These are phyloP conservation scores for Falco novaeseelandiae DNA, from an alignment of 2,797 vertebrate genomes.

Conservation along the genomic window DNA sequence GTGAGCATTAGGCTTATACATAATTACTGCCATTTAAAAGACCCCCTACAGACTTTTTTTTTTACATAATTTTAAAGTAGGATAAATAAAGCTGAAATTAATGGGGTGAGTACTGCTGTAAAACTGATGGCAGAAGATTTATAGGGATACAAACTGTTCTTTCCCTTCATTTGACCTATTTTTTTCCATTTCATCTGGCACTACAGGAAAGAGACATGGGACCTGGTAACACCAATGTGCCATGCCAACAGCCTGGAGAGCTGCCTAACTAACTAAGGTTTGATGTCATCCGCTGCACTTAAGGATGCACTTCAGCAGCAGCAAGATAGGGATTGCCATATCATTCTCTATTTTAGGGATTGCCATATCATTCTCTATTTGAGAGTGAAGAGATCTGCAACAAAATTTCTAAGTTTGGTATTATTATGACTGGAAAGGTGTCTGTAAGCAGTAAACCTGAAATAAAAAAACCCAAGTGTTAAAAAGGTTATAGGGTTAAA, in stretches of 20 bases:
- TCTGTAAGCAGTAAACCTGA: background rate
- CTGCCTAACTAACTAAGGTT: background rate
- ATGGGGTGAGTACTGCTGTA: background rate
- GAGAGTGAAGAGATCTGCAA: background rate
- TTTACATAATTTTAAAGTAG: background rate
- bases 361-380: background rate
- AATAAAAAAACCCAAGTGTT: background rate
- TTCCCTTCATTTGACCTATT: conserved; percentile 1
- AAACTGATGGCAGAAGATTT: background rate
- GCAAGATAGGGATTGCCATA: background rate
- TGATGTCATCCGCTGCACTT: background rate
- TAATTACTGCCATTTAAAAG: background rate
- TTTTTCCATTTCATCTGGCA: background rate
- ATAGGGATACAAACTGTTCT: background rate
- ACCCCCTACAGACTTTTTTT: background rate
- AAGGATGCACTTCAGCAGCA: background rate
- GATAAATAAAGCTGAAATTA: background rate
- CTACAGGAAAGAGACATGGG: background rate
- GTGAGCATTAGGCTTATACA: background rate
- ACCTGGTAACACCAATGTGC: background rate
- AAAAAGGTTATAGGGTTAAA: background rate
- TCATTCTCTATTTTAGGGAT: background rate
- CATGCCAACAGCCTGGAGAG: background rate
- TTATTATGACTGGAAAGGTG: background rate
- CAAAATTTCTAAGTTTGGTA: background rate